phyloP scores from a whole-genome alignment of 2,113 vertebrate species.

The Hystrix brachyura region DNA sequence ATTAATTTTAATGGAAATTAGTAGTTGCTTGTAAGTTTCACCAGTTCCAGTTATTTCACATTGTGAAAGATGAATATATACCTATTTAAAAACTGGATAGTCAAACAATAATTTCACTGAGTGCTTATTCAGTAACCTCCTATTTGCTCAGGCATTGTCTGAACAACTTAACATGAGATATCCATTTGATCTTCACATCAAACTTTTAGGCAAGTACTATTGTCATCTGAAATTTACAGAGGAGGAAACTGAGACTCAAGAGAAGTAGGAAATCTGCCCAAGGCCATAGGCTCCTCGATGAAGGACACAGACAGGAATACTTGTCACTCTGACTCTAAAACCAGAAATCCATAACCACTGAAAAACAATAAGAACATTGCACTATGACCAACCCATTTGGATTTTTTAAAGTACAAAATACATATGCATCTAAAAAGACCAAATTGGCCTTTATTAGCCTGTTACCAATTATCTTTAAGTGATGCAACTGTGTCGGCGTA shows the following conservation, averaged over 20 bases:
- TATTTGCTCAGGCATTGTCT: background rate
- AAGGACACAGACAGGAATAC: background rate
- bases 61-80: background rate
- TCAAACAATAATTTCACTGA: too few relatives aligned
- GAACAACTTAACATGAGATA: background rate
- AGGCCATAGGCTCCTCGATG: background rate
- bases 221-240: background rate
- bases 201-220: background rate
- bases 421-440: background rate
- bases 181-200: background rate
- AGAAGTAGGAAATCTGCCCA: background rate
- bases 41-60: background rate
- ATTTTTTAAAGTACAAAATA: background rate
- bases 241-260: background rate
- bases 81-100: background rate
- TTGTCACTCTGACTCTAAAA: background rate
- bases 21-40: background rate
- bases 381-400: background rate
- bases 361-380: background rate
- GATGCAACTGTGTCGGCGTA: background rate
- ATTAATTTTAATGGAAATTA: constrained; percentile 27
- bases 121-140: background rate
- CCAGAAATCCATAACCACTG: background rate
- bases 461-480: background rate
- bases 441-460: background rate